Base-by-base conservation (phyloP, 2,113 vertebrate genomes). In the Hippocampus abdominalis region DNA sequence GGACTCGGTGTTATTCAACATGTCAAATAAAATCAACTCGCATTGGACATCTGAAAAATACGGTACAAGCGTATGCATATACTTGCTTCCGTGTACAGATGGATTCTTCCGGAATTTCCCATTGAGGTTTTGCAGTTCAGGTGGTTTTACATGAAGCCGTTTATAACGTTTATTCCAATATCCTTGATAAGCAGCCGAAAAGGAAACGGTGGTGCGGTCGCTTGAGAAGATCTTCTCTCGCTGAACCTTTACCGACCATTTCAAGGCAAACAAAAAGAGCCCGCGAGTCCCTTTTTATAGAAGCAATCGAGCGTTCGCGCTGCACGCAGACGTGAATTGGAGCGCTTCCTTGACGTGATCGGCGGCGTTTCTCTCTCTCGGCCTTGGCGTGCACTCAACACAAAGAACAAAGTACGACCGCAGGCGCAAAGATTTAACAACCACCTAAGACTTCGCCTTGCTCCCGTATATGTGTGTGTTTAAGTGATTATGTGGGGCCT, bases 381-480 rank as follows among this genome's bases (percentile, higher is more conserved):
- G 29, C 3, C 44, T 59, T 83, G 85, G 85, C 81, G 27, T 40
- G 42, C 1, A 15, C 68, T 83, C 76, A 83, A 81, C 67, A 83
- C 79, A 78, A 78, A 85, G 75, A 64, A 64, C 61, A 64, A 64
- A 42, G 61, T 63, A 46, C 77, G 27, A 69, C 81, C 70, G 70
- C 84, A 76, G 76, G 82, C 74, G 72, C 72, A 79, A 49, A 27
- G 79, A 72, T 40, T 84, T 79, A 76, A 64, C 68, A 78, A 46
- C 78, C 70, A 42, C 61, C 70, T 42, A 57, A 36, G 46, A 67
- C 60, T 48, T 66, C 46, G 4, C 42, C 68, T 75, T 71, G 59
- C 51, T 25, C 80, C 59, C 64, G 25, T 68, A 49, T 60, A 32
- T n/a, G 48, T 70, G 56, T 61, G 69, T 77, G 70, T 86, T 46